phyloP scores from a whole-genome alignment of 2,797 vertebrate genomes.

The Enteromius paludinosus region DNA sequence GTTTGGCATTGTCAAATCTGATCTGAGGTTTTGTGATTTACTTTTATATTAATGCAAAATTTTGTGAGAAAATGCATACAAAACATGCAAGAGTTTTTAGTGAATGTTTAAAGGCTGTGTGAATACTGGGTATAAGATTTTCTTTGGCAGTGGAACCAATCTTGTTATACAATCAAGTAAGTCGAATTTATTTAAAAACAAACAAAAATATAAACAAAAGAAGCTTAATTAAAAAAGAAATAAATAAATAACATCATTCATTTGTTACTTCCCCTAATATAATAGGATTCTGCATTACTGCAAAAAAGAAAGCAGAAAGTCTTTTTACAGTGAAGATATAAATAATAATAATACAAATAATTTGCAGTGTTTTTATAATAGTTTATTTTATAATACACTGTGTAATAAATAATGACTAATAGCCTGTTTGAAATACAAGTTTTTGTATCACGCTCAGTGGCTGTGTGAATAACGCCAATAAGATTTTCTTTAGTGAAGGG shows the following conservation, averaged over 20 bases:
- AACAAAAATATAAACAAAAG: too few species aligned
- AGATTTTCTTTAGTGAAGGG: slow-evolving; percentile 22
- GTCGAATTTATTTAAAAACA: not conserved
- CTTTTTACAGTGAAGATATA: not conserved
- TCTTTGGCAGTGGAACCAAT: slow-evolving; percentile 48
- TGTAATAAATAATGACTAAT: not conserved
- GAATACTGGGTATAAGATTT: slow-evolving; percentile 48
- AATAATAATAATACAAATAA: too few species aligned
- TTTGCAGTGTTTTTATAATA: not conserved
- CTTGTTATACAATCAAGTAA: slow-evolving; percentile 39
- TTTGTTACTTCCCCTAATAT: not conserved
- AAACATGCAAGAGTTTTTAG: slow-evolving; percentile 28
- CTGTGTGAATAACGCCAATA: slow-evolving; percentile 46
- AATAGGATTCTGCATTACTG: not conserved
- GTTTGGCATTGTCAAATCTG: not conserved
- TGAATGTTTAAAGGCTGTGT: slow-evolving; percentile 42
- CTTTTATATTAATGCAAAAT: not conserved
- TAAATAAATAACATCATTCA: too few species aligned
- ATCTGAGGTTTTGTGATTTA: not conserved
- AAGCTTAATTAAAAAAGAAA: too few species aligned
- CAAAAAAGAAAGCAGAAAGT: not conserved
- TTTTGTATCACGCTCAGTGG: not conserved
- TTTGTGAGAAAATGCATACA: not conserved
- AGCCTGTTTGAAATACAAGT: not conserved
- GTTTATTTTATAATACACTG: not conserved